phyloP scores from a whole-genome alignment of 2,888 invertebrate species.

The Podabrus alpinus region DNA sequence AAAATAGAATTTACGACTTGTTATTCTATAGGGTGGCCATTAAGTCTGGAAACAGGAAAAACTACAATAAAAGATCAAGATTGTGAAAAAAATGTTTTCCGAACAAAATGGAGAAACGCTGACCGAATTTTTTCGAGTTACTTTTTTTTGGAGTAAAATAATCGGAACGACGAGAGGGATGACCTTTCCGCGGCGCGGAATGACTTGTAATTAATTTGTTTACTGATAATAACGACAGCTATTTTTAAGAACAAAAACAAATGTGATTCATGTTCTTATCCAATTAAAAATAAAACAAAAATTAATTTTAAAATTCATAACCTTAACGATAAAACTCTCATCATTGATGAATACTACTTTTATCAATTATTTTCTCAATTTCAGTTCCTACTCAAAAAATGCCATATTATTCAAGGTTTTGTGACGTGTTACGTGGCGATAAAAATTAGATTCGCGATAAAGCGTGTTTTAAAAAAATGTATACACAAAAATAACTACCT shows the following conservation, averaged over 20 bases:
- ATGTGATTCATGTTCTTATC: background rate
- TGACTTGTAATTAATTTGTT: background rate
- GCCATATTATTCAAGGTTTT: background rate
- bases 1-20: background rate
- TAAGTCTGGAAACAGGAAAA: background rate
- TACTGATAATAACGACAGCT: background rate
- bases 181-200: background rate
- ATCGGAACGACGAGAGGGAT: background rate
- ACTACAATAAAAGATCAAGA: background rate
- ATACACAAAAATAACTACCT: background rate
- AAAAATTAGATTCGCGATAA: slow-evolving; percentile 4
- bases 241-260: background rate
- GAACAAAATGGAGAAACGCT: too few species aligned
- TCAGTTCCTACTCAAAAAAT: background rate
- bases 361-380: background rate
- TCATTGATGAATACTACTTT: background rate
- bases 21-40: background rate
- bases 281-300: background rate
- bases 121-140: background rate
- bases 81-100: background rate
- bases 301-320: background rate
- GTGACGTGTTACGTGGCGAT: background rate
- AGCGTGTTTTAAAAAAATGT: background rate
- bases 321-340: background rate
- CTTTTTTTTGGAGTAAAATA: background rate